Conservation (phyloP, 1,140 invertebrate genomes). For the Cyclargus thomasi region DNA sequence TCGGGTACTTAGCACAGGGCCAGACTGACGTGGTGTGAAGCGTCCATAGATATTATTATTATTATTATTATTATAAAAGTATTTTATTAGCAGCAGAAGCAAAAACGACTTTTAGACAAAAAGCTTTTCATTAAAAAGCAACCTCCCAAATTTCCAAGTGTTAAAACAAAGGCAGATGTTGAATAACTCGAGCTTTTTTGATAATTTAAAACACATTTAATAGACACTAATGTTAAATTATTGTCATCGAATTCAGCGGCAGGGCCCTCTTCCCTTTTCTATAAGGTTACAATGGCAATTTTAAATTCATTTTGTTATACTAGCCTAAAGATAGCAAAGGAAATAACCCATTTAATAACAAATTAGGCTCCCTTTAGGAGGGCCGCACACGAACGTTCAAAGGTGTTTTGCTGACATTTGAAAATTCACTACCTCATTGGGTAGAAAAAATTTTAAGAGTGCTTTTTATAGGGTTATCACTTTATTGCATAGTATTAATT, state of each 20-base stretch:
- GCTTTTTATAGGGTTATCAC: too few species aligned
- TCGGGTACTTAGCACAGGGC: too few species aligned
- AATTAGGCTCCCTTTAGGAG: constrained; percentile 50
- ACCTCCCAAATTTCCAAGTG: background rate
- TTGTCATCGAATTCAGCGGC: constrained; percentile 17
- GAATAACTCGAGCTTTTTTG: background rate
- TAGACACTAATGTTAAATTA: constrained; percentile 13
- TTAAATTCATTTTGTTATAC: constrained; percentile 55
- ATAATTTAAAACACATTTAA: constrained; percentile 9
- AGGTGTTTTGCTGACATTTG: background rate
- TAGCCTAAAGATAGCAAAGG: constrained; percentile 28
- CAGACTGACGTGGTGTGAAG: too few species aligned
- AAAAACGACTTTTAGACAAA: too few species aligned
- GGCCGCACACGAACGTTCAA: constrained; percentile 5
- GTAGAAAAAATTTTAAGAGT: background rate
- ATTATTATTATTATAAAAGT: too few species aligned
- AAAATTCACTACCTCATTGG: background rate
- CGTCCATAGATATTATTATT: too few species aligned
- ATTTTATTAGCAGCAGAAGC: too few species aligned
- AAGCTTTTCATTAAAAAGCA: background rate
- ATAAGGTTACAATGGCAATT: constrained; percentile 32
- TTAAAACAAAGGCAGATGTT: constrained; percentile 13
- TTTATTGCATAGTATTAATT: too few species aligned
- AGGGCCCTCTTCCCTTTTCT: constrained; percentile 17
- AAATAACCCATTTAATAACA: constrained; percentile 70